phyloP scores from a whole-genome alignment of 2,797 vertebrate genomes.

The Sarcophilus harrisii region DNA sequence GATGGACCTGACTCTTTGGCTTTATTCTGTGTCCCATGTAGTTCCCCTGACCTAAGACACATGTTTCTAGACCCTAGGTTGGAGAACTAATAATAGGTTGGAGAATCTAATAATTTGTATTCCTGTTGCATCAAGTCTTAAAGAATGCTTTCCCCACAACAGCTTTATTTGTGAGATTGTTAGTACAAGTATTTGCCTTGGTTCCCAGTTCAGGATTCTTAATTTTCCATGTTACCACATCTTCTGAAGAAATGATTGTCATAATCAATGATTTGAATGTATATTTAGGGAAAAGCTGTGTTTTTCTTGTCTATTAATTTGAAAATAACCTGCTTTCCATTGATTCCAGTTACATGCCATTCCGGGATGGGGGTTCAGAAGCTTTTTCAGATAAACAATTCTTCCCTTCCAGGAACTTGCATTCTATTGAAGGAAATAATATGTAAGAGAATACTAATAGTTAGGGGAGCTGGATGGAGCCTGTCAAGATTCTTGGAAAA shows the following conservation, averaged over 20 bases:
- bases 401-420: not conserved
- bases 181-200: not conserved
- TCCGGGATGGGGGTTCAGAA: not conserved
- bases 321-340: not conserved
- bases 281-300: not conserved
- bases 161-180: not conserved
- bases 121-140: not conserved
- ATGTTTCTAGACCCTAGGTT: not conserved
- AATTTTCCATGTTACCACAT: not conserved
- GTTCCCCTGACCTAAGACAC: not conserved
- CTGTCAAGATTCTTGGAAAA: not conserved
- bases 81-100: not conserved
- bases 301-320: not conserved
- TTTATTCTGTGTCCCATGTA: not conserved
- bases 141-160: not conserved
- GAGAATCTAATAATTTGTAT: not conserved
- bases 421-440: not conserved
- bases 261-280: not conserved
- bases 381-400: not conserved
- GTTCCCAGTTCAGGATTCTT: not conserved
- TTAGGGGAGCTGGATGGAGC: not conserved
- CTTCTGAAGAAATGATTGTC: not conserved
- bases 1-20: not conserved
- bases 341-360: not conserved
- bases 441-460: not conserved